phyloP scores from a whole-genome alignment of 2,888 invertebrate genomes.

The Drosophila testacea region DNA sequence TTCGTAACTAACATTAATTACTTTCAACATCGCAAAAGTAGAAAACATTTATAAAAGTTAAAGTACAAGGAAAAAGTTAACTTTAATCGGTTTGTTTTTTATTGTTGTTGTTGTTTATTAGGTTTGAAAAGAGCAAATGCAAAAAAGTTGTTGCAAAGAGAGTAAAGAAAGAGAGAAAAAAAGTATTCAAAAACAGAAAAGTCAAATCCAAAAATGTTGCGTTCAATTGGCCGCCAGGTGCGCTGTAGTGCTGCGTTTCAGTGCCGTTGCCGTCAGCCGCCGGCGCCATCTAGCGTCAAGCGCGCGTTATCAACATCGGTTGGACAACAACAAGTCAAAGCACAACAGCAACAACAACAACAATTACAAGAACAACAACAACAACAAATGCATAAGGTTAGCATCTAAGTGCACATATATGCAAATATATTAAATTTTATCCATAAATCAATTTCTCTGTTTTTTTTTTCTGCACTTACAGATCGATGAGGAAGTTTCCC shows the following conservation, averaged over 20 bases:
- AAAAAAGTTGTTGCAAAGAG: slow-evolving; percentile 56
- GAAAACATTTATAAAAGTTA: slow-evolving; percentile 17
- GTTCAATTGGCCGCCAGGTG: slow-evolving; percentile 82
- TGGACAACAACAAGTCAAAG: slow-evolving; percentile 62
- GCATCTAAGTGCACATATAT: slow-evolving; percentile 72
- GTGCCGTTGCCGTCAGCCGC: slow-evolving; percentile 55
- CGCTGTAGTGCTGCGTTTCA: slow-evolving; percentile 76
- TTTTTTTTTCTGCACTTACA: slow-evolving; percentile 84
- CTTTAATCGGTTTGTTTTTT: slow-evolving; percentile 82
- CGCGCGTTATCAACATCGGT: slow-evolving; percentile 66
- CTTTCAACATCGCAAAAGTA: slow-evolving; percentile 40
- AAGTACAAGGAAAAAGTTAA: slow-evolving; percentile 31
- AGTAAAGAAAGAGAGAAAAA: slow-evolving; percentile 29
- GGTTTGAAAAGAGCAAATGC: slow-evolving; percentile 67
- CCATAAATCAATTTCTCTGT: slow-evolving; percentile 16
- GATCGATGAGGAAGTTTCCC: slow-evolving; percentile 94
- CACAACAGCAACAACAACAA: slow-evolving; percentile 60
- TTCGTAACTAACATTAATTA: slow-evolving; percentile 54
- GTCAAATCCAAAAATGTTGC: slow-evolving; percentile 80
- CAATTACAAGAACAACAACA: slow-evolving; percentile 52
- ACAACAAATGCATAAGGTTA: slow-evolving; percentile 83
- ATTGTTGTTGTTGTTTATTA: slow-evolving; percentile 84
- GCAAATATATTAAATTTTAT: slow-evolving; percentile 14
- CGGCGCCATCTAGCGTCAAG: slow-evolving; percentile 57
- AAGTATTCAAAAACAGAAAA: slow-evolving; percentile 20